Evolutionary conservation across 2,113 vertebrate genomes (phyloP).

Genomic region (Notiomystis cincta): DNA sequence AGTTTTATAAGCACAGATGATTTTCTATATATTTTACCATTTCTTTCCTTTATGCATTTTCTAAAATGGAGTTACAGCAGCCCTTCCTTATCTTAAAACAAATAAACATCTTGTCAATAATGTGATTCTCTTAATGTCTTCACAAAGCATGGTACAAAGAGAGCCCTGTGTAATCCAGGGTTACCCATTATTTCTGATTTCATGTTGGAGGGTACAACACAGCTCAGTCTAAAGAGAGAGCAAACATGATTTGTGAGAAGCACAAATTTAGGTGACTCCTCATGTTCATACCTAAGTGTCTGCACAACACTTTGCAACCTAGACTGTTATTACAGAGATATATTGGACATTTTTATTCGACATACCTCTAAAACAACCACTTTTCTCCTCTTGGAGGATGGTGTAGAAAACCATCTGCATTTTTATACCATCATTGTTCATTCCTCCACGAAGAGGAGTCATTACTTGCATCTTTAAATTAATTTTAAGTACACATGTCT

Average conservation of each 20-base stretch:
- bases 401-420: background rate
- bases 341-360: background rate
- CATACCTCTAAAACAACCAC: background rate
- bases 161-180: background rate
- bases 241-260: background rate
- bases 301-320: background rate
- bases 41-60: background rate
- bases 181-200: background rate
- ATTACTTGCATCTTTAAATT: background rate
- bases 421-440: background rate
- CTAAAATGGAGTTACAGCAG: background rate
- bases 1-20: background rate
- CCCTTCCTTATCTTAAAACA: background rate
- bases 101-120: background rate
- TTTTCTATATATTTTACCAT: background rate
- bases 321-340: background rate
- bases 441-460: background rate
- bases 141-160: background rate
- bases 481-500: background rate
- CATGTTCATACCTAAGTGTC: background rate
- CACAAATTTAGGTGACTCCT: background rate
- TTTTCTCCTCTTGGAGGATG: background rate
- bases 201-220: background rate
- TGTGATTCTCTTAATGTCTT: background rate
- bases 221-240: background rate